These are phyloP conservation scores for Atrichornis clamosus DNA, from an alignment of 2,113 vertebrate species.

Conservation along the genomic window DNA sequence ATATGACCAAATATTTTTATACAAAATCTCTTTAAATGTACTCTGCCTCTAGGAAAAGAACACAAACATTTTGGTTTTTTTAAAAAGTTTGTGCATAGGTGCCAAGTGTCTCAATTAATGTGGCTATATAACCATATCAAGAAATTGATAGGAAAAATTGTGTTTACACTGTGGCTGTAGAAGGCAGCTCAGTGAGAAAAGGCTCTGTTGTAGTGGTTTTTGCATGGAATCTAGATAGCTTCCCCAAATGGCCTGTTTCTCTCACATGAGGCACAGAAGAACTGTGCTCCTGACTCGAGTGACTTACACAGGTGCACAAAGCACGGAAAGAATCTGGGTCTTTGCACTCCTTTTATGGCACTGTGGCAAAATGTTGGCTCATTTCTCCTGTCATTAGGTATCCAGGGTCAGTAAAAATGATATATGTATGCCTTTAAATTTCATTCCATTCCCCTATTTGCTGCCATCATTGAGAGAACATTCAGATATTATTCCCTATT, in stretches of 20 bases:
- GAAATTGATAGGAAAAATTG: background rate
- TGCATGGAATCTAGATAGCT: background rate
- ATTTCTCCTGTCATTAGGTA: background rate
- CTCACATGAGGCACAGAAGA: background rate
- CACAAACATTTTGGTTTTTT: background rate
- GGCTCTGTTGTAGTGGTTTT: background rate
- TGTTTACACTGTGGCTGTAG: background rate
- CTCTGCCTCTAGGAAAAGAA: background rate
- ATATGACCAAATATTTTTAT: background rate
- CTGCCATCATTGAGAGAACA: background rate
- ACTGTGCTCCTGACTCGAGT: rapidly evolving
- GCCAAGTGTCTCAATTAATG: background rate
- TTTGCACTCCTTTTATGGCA: background rate
- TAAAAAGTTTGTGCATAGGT: background rate
- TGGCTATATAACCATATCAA: background rate
- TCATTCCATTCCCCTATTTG: background rate
- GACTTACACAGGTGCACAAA: background rate
- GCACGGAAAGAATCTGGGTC: background rate
- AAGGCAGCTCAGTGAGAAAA: background rate
- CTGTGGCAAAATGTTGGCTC: background rate
- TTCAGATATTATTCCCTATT: background rate
- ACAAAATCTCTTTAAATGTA: background rate
- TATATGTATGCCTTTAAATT: background rate
- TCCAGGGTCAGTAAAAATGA: background rate
- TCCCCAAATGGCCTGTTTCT: background rate